phyloP scores from a whole-genome alignment of 2,888 invertebrate species.

The Cryptus armator region DNA sequence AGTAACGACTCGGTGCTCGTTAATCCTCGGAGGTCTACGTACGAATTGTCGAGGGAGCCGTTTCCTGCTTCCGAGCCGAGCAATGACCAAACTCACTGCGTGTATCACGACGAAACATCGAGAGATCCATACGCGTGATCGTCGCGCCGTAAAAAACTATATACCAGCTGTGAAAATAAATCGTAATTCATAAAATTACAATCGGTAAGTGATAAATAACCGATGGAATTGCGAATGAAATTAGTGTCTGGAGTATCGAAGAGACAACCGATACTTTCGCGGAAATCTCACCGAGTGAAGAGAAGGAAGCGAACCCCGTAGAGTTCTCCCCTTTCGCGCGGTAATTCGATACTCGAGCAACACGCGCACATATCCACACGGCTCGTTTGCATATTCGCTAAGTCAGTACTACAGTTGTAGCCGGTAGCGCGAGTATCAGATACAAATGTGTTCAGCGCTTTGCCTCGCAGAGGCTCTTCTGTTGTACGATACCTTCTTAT shows the following conservation, averaged over 20 bases:
- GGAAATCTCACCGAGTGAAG: conserved; percentile 49
- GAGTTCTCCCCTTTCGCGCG: conserved; percentile 55
- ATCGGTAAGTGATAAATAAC: background rate
- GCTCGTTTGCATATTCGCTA: conserved; percentile 5
- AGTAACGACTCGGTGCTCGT: conserved; percentile 54
- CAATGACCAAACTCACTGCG: conserved; percentile 21
- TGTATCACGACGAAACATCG: conserved; percentile 15
- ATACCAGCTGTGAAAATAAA: background rate
- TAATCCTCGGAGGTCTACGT: conserved; percentile 24
- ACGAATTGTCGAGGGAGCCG: conserved; percentile 55
- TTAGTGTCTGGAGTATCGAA: conserved; percentile 13
- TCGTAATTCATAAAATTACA: background rate
- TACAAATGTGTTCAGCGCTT: conserved; percentile 2
- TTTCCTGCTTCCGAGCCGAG: conserved; percentile 53
- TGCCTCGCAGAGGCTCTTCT: conserved; percentile 6
- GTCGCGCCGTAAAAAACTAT: background rate
- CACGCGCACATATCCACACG: background rate
- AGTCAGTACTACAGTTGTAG: conserved; percentile 2
- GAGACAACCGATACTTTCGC: conserved; percentile 55
- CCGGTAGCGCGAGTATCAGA: conserved; percentile 14
- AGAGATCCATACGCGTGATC: background rate
- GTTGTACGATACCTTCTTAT: background rate
- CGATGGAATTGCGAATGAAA: background rate
- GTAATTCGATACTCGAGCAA: conserved; percentile 50
- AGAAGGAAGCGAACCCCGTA: conserved; percentile 29